Base-by-base conservation (phyloP, 2,888 invertebrate genomes). In the Idaea straminata region DNA sequence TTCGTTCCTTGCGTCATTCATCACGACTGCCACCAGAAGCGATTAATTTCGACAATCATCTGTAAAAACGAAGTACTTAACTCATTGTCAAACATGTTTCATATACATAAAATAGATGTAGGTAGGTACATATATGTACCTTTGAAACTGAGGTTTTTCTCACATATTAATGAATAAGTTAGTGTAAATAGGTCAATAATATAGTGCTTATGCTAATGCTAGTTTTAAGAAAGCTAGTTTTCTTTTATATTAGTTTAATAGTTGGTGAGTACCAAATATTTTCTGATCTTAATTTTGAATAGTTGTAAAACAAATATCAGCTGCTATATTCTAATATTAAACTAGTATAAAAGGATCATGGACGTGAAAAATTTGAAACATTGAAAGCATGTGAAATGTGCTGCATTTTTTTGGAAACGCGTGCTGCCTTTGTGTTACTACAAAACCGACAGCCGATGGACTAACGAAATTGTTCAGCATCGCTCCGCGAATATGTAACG, bases 1-100 rank as follows among this genome's bases (percentile, higher is more conserved):
- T 89, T 90, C 84, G 85, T 86, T 90, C 86, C 88, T 92, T 89
- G 86, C 82, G 82, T 88, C 90, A 89, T 92, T 86, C 91, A 89
- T 92, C 91, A 92, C 81, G 71, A 77, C 75, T 83, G 83, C 81
- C 81, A 78, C 72, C 73, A 74, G 75, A 75, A 78, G 74, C 86
- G 83, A 87, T 89, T 88, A 85, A 88, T 89, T 89, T 85, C 80
- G 79, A 87, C 86, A 88, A 88, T 88, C 83, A 81, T 85, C 80
- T 81, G 83, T 83, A 82, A 85, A 88, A 88, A 86, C 79, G 81
- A 76, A 74, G 47, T 47, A 47, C 47, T 47, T 13, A 47, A 47
- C 47, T 47, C 47, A 13, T 13, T 47, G 13, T 47, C 7, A 47
- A 47, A 10, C 36, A 7, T 36, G 36, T 36, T 25, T 25, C 36